Conservation (phyloP, 64 coral and sea anemone species). For the Porites lutea region DNA sequence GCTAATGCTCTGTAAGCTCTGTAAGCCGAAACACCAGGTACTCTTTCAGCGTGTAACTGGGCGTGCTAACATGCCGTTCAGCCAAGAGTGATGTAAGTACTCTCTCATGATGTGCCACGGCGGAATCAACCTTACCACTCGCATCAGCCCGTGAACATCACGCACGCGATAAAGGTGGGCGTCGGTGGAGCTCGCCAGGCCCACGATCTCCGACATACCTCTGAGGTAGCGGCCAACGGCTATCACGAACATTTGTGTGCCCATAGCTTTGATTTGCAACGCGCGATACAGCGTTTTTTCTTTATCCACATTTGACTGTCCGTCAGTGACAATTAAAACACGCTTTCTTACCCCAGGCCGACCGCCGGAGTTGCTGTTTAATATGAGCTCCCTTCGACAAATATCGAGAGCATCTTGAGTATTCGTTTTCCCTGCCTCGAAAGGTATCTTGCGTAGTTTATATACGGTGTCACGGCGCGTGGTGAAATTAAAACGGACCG, state of each 20-base stretch:
- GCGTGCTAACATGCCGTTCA: not conserved
- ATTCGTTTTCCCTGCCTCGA: slow-evolving; percentile 50
- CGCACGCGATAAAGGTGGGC: slow-evolving; percentile 76
- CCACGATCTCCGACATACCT: slow-evolving; percentile 74
- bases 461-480: not conserved
- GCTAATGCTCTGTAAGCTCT: no score
- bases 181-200: slow-evolving; percentile 79
- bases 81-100: slow-evolving; percentile 8
- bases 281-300: slow-evolving; percentile 60
- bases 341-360: slow-evolving; percentile 57
- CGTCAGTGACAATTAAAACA: slow-evolving; percentile 70
- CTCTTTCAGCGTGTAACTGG: not conserved
- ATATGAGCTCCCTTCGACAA: slow-evolving; percentile 41
- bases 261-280: slow-evolving; percentile 61
- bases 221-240: slow-evolving; percentile 67
- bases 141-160: slow-evolving; percentile 28
- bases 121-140: slow-evolving; percentile 60
- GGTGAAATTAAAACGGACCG: slow-evolving; percentile 60
- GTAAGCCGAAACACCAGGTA: no score
- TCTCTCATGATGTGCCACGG: slow-evolving; percentile 49
- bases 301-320: slow-evolving; percentile 72
- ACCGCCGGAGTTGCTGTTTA: slow-evolving; percentile 36
- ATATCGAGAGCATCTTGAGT: slow-evolving; percentile 63
- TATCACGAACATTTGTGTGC: slow-evolving; percentile 74
- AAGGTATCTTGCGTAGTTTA: slow-evolving; percentile 41